Evolutionary conservation across 2,113 vertebrate species (phyloP).

Genomic region (Anthoscopus minutus): DNA sequence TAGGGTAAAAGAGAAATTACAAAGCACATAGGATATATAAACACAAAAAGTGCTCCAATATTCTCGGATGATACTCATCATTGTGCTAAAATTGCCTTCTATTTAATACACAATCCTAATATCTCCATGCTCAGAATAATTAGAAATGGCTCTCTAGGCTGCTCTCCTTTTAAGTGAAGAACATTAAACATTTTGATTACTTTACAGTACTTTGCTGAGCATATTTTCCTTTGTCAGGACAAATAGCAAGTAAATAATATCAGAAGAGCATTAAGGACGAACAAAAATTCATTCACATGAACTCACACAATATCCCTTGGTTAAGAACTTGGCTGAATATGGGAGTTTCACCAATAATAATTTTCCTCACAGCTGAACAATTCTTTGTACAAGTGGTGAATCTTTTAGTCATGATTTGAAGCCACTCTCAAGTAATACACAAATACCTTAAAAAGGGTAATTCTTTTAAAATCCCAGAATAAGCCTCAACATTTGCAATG

Average conservation of each 20-base stretch:
- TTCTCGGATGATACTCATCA: not conserved
- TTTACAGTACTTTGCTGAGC: not conserved
- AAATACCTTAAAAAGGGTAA: not conserved
- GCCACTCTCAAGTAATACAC: not conserved
- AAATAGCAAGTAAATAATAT: not conserved
- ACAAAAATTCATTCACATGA: not conserved
- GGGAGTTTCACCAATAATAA: not conserved
- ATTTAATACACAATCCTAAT: constrained; percentile 1
- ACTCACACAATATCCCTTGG: not conserved
- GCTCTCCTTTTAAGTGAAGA: not conserved
- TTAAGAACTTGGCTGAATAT: not conserved
- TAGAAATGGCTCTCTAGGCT: not conserved
- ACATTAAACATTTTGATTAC: not conserved
- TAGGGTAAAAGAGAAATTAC: constrained; percentile 28
- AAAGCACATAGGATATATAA: not conserved
- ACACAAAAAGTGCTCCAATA: constrained; percentile 11
- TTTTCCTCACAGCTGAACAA: not conserved
- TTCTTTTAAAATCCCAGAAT: not conserved
- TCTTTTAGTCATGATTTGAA: not conserved
- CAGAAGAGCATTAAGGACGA: not conserved
- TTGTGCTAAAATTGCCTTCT: not conserved
- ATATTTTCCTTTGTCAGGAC: not conserved
- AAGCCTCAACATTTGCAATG: not conserved
- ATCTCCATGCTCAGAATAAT: constrained; percentile 29
- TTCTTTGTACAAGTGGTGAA: not conserved